Evolutionary conservation across 1,140 invertebrate species (phyloP), one percentile per base, ranked within the genome.

Genomic region (Diabrotica virgifera): DNA sequence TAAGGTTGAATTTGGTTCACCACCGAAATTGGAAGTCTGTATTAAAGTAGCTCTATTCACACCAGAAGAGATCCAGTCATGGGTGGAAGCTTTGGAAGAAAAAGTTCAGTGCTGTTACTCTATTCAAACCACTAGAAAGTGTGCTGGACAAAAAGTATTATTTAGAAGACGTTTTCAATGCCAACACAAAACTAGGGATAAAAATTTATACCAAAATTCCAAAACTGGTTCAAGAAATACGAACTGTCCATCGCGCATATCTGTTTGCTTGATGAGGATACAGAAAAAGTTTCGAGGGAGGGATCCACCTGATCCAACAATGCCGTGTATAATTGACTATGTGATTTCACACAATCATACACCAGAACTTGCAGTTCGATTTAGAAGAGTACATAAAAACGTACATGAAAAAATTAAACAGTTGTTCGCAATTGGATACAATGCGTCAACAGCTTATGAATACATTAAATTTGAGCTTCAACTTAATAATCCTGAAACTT

Each of bases 221-320:
- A 55, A 55, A 9, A 37, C 11, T 9, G 36, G 12, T n/a, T 55
- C 52, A 6, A 63, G 54, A 63, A 63, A 63, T 38, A 63, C 61
- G 14, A 63, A 63, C 38, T 63, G 61, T 13, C 61, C 51, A 5
- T 14, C 61, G 5, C 54, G 13, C n/a, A 55, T 63, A 37, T 52
- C 61, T 6, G 36, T 63, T 12, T 35, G 12, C 52, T 36, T 13
- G 35, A 37, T 9, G n/a, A 55, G 0, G 14, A 13, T 40, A 54
- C 11, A 35, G 13, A 13, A 36, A 24, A n/a, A 52, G n/a, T 46
- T 36, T 50, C n/a, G 12, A 38, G 54, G 53, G 8, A 55, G 9
- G 5, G 10, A 12, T 13, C 51, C 52, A 9, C 36, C 40, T 38
- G 35, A 36, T 7, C 14, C 52, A 36, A 10, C 54, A 11, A 40